Conservation (phyloP, 2,888 invertebrate species). For the Idaea aversata region DNA sequence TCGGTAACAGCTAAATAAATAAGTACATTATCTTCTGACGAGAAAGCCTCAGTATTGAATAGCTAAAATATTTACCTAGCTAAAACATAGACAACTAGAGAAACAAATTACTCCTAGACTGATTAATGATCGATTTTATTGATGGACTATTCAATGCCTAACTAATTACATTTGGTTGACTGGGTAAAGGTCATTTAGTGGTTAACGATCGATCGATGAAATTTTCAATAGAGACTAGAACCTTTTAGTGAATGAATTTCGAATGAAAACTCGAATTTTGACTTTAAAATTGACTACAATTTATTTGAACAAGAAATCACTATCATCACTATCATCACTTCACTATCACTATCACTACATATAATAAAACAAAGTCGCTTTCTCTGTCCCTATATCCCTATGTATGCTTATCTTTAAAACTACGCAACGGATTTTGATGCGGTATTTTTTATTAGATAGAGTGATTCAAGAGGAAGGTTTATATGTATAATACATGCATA, state of each 20-base stretch:
- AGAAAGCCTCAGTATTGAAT: neutral
- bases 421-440: no score
- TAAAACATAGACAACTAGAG: neutral
- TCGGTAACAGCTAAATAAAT: neutral
- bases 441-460: no score
- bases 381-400: no score
- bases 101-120: slow-evolving; percentile 1
- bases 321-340: no score
- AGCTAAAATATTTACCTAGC: neutral
- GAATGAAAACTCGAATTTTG: neutral
- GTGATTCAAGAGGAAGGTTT: no score
- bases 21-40: neutral
- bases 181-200: neutral
- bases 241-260: neutral
- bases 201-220: neutral
- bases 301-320: no score
- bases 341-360: no score
- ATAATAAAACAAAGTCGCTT: no score
- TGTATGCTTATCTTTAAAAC: no score
- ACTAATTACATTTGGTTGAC: neutral
- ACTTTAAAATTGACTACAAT: neutral
- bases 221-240: neutral
- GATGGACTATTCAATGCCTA: neutral
- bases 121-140: neutral
- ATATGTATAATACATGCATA: no score